Base-by-base conservation (phyloP, 2,888 invertebrate species). In the Netelia virgata region DNA sequence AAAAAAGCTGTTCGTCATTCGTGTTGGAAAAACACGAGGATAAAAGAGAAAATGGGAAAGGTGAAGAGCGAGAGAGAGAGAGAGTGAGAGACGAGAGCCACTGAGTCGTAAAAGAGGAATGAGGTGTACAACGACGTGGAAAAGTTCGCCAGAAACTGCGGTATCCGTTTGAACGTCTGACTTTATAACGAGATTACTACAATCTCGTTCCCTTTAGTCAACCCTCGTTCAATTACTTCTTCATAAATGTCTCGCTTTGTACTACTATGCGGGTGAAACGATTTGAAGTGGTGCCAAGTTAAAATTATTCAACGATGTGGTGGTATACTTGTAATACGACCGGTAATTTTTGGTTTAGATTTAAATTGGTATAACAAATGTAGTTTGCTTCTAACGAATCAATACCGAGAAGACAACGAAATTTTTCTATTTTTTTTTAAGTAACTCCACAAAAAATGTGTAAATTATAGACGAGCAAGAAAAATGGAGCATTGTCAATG, bases 181-280 rank as follows among this genome's bases (percentile, higher is more conserved):
- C 66, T 36, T 57, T 68, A 50, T 80, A 80, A 80, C 66, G 50
- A 73, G 47, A 73, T 80, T 80, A 59, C 59, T 20, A 10, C 61
- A 68, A 74, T 68, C 68, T 74, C 59, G 36, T 74, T 81, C 20
- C 14, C 53, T 50, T 23, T 41, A 36, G 36, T 36, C 14, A 47
- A 10, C 14, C n/a, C 74, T 20, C 23, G 23, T 50, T 23, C 68
- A 47, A 53, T 50, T 50, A 50, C 50, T 20, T 53, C 50, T 69
- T 50, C 68, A 20, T 50, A 69, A 69, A 69, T 50, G 50, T 50
- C 36, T 36, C 23, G 68, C 68, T n/a, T 14, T 18, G 23, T 68
- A 10, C 23, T 50, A n/a, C 50, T 50, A 69, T 20, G 11, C 50
- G 57, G 36, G 36, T 6, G 6, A 36, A 36, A 36, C 36, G 36